Percentiles rank a stretch among this genome's conserved stretches.
phyloP scores from a whole-genome alignment of 2,888 invertebrate genomes.

The Dorcus parallelipipedus region DNA sequence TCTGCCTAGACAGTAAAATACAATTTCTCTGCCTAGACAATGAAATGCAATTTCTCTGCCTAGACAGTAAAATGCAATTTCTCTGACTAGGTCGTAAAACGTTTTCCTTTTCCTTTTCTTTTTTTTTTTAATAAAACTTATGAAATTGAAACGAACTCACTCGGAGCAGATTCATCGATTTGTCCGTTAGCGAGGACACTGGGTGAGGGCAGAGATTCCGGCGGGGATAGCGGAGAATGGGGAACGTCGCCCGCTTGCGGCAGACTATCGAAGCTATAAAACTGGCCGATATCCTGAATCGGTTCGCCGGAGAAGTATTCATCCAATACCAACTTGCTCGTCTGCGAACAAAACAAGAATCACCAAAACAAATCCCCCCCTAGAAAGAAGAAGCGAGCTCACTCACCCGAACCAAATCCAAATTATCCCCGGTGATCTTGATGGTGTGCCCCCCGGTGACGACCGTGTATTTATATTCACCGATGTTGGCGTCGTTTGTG shows the following conservation, averaged over 20 bases:
- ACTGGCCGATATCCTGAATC: slow-evolving; percentile 45
- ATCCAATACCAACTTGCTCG: slow-evolving; percentile 82
- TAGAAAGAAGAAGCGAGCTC: not conserved
- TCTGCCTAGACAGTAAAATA: too few species aligned
- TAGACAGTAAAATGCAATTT: too few species aligned
- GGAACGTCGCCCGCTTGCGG: slow-evolving; percentile 34
- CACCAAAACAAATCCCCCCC: not conserved
- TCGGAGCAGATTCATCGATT: slow-evolving; percentile 19
- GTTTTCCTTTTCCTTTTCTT: too few species aligned
- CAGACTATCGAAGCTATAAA: slow-evolving; percentile 47
- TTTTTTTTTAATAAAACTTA: too few species aligned
- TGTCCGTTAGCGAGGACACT: slow-evolving; percentile 34
- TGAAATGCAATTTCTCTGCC: too few species aligned
- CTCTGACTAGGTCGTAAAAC: too few species aligned
- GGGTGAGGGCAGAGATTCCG: slow-evolving; percentile 41
- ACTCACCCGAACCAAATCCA: slow-evolving; percentile 79
- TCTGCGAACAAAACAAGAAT: slow-evolving; percentile 52
- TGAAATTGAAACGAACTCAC: slow-evolving; percentile 4
- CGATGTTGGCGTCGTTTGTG: slow-evolving; percentile 78
- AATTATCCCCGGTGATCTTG: slow-evolving; percentile 80
- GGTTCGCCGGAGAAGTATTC: slow-evolving; percentile 67
- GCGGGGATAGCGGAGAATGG: slow-evolving; percentile 40
- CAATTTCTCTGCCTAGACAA: too few species aligned
- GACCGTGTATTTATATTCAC: slow-evolving; percentile 87
- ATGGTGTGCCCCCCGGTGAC: slow-evolving; percentile 74